These are phyloP conservation scores for Micromys minutus DNA, from an alignment of 2,113 vertebrate genomes.

Conservation along the genomic window DNA sequence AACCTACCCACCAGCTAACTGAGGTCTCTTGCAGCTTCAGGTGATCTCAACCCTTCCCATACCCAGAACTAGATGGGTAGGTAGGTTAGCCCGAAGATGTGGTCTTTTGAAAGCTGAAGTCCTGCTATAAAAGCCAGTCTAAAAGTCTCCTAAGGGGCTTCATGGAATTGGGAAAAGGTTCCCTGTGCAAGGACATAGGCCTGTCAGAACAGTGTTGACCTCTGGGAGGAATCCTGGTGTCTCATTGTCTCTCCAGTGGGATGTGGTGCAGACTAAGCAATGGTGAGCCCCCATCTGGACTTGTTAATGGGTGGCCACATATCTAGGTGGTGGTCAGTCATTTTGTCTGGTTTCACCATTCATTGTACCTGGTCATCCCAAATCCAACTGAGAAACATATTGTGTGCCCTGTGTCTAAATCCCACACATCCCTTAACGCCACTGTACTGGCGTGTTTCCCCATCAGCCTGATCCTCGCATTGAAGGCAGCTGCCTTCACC, in stretches of 20 bases:
- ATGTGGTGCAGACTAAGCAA: not conserved
- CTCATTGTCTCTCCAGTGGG: not conserved
- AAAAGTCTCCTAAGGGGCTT: not conserved
- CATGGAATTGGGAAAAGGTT: not conserved
- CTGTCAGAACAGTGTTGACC: not conserved
- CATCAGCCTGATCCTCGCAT: not conserved
- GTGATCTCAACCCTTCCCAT: not conserved
- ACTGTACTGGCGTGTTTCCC: not conserved
- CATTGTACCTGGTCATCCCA: not conserved
- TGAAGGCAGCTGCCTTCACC: not conserved
- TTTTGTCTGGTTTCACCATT: not conserved
- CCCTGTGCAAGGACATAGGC: not conserved
- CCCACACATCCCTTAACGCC: not conserved
- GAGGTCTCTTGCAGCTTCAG: not conserved
- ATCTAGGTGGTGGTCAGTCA: not conserved
- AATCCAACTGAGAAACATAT: not conserved
- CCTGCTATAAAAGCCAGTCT: not conserved
- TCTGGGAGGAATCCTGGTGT: not conserved
- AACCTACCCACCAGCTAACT: not conserved
- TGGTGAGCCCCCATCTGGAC: not conserved
- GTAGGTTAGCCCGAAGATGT: not conserved
- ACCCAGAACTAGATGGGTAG: not conserved
- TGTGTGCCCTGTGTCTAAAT: not conserved
- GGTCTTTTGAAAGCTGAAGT: not conserved
- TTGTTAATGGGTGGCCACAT: rapidly evolving